Evolutionary conservation across 2,888 invertebrate species (phyloP).

Genomic region (Drosophila testacea): DNA sequence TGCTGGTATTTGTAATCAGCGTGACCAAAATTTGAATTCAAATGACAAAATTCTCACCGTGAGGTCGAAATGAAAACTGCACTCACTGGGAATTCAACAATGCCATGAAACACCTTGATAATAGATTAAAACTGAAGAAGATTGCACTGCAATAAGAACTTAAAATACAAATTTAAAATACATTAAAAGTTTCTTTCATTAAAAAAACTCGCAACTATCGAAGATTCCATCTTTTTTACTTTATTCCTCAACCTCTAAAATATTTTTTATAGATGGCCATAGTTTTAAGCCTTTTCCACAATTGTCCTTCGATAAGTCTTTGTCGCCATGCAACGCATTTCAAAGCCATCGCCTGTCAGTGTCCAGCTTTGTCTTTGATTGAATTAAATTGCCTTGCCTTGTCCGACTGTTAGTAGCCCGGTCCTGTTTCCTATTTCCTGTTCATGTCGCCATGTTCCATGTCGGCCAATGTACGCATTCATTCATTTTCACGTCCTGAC

Average conservation of each 20-base stretch:
- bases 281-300: slow-evolving; percentile 33
- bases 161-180: neutral
- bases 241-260: neutral
- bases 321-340: slow-evolving; percentile 21
- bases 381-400: slow-evolving; percentile 71
- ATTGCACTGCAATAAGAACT: no score
- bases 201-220: neutral
- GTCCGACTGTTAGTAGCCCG: slow-evolving; percentile 26
- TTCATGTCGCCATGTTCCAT: slow-evolving; percentile 42
- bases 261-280: neutral
- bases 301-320: slow-evolving; percentile 30
- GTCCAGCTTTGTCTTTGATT: slow-evolving; percentile 74
- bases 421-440: slow-evolving; percentile 43
- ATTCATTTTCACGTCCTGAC: slow-evolving; percentile 57
- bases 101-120: neutral
- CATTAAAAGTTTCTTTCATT: neutral
- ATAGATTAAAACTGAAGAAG: neutral
- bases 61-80: slow-evolving; percentile 16
- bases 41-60: slow-evolving; percentile 39
- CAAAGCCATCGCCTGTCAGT: slow-evolving; percentile 52
- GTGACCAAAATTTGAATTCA: slow-evolving; percentile 55
- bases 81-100: neutral
- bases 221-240: neutral
- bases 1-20: slow-evolving; percentile 57
- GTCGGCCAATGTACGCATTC: slow-evolving; percentile 60